Base-by-base conservation (phyloP, 2,888 invertebrate genomes). In the Thecophora atra region DNA sequence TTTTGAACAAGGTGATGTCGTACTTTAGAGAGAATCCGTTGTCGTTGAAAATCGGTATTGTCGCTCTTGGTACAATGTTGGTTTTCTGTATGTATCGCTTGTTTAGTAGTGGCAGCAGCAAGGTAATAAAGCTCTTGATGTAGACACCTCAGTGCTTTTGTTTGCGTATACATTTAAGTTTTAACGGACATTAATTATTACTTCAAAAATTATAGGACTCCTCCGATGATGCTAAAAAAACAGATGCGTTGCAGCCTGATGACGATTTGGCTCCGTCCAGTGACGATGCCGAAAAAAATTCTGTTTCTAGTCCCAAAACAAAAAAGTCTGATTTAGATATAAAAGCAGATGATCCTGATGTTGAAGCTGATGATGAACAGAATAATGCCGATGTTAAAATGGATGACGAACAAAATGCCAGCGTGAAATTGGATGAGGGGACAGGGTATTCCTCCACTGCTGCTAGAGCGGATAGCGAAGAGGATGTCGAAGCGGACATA, bases 11-110 rank as follows among this genome's bases (percentile, higher is more conserved):
- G 80, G 87, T 94, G 80, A 89, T 94, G 81, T 90, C 90, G 83
- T 91, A 92, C 83, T 93, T 95, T 75, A 92, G 93, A 79, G 93
- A 94, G 76, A 91, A 94, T 84, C 98, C 98, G 42, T 95, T 96
- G 93, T 89, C 97, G 81, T 98, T 95, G 93, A 95, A 91, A 64
- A 91, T 96, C 70, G 93, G 93, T 87, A 90, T 96, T 81, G 87
- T 97, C 77, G 90, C 91, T 73, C 87, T 93, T 81, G 93, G 94
- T 81, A 87, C 96, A 73, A 91, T 97, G 65, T 89, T 97, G 81
- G 92, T 94, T 70, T 88, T 94, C 81, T 85, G 93, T 83, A 89
- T 95, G 80, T 95, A 95, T 87, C 91, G 92, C 75, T 76, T 76
- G 72, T 72, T 75, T 64, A 96, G 94, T 87, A 90, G 89, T 74